These are phyloP conservation scores for Orientallactaga bullata DNA, from an alignment of 2,113 vertebrate genomes.

Conservation along the genomic window DNA sequence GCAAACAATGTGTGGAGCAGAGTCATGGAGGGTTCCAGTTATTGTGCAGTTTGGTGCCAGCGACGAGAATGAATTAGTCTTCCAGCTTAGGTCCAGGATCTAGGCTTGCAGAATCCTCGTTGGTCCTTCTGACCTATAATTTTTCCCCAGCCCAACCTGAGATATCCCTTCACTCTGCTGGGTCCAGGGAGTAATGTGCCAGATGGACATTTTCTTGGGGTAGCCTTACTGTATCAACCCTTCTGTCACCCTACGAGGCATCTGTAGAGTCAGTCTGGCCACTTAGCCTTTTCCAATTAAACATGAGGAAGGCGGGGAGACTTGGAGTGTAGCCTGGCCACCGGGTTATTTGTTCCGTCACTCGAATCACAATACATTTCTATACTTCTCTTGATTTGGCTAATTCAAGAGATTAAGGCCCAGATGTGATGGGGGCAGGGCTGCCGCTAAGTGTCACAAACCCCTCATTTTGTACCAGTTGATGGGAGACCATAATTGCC, in stretches of 20 bases:
- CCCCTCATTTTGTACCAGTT: slow-evolving; percentile 77
- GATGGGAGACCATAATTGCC: slow-evolving; percentile 74
- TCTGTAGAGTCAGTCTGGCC: not conserved
- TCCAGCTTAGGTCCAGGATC: not conserved
- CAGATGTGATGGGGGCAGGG: slow-evolving; percentile 72
- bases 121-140: not conserved
- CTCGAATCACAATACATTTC: slow-evolving; percentile 67
- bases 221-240: not conserved
- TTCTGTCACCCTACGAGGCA: not conserved
- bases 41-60: not conserved
- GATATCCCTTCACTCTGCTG: not conserved
- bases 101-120: not conserved
- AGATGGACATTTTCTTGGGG: not conserved
- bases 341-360: slow-evolving; percentile 60
- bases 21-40: not conserved
- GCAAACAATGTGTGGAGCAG: not conserved
- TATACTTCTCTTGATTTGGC: slow-evolving; percentile 69
- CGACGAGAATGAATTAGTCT: not conserved
- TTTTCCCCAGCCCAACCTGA: not conserved
- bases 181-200: not conserved
- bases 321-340: slow-evolving; percentile 35
- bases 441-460: slow-evolving; percentile 69
- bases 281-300: slow-evolving; percentile 1
- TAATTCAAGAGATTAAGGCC: slow-evolving; percentile 72
- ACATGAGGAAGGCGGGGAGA: not conserved